Evolutionary conservation across 2,888 invertebrate genomes (phyloP).

Genomic region (Chalcis sispes): DNA sequence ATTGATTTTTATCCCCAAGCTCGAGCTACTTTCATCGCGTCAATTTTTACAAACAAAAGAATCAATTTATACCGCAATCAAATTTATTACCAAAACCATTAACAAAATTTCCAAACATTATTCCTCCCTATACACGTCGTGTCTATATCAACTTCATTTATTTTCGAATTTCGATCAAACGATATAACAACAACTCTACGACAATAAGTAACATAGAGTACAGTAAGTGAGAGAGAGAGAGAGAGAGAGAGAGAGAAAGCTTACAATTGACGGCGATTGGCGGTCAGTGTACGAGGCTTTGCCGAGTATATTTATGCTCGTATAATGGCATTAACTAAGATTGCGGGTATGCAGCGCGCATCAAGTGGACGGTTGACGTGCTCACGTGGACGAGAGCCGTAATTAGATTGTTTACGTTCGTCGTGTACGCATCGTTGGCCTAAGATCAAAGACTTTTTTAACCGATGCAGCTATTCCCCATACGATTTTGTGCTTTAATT

Average conservation of each 20-base stretch:
- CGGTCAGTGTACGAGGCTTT: background rate
- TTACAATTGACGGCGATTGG: background rate
- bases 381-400: background rate
- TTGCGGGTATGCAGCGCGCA: background rate
- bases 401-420: conserved; percentile 28
- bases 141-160: too few relatives aligned
- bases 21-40: background rate
- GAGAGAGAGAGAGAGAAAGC: too few relatives aligned
- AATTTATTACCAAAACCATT: too few relatives aligned
- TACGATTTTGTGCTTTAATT: background rate
- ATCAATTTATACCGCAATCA: background rate
- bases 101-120: too few relatives aligned
- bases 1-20: background rate
- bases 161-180: too few relatives aligned
- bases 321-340: conserved; percentile 29
- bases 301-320: background rate
- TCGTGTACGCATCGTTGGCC: background rate
- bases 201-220: too few relatives aligned
- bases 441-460: background rate
- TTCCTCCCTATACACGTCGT: too few relatives aligned
- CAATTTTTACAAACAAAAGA: background rate
- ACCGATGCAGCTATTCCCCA: background rate
- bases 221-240: too few relatives aligned
- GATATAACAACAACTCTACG: too few relatives aligned
- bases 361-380: conserved; percentile 2